A percentile compares a stretch with the other conserved stretches of the same genome.
phyloP scores from a whole-genome alignment of 2,113 vertebrate genomes.

The Cochlearius cochlearius region DNA sequence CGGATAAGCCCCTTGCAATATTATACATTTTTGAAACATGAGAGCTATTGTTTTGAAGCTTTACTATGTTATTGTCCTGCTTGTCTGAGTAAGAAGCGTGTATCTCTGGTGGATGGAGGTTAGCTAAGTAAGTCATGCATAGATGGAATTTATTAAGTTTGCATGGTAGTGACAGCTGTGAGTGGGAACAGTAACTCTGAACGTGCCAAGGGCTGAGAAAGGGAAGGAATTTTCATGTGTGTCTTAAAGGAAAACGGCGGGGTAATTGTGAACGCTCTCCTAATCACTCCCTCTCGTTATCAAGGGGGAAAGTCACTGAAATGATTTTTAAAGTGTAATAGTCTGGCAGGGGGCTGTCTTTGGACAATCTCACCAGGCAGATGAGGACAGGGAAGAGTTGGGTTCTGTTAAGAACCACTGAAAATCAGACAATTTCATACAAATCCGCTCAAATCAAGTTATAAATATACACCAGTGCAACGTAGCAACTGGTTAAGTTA shows the following conservation, averaged over 20 bases:
- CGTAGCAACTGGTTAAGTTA: slow-evolving; percentile 30
- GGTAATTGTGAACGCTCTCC: slow-evolving; percentile 56
- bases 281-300: slow-evolving; percentile 52
- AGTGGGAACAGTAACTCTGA: slow-evolving; percentile 60
- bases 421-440: slow-evolving; percentile 40
- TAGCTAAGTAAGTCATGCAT: slow-evolving; percentile 68
- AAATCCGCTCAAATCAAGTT: slow-evolving; percentile 27
- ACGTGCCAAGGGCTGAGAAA: slow-evolving; percentile 49
- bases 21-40: slow-evolving; percentile 44
- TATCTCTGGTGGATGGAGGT: slow-evolving; percentile 64
- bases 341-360: slow-evolving; percentile 37
- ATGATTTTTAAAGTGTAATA: slow-evolving; percentile 45
- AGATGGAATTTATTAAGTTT: slow-evolving; percentile 72
- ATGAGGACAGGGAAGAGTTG: neutral
- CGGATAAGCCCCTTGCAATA: slow-evolving; percentile 26
- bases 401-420: neutral
- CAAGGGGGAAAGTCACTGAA: slow-evolving; percentile 31
- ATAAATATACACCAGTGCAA: slow-evolving; percentile 16
- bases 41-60: slow-evolving; percentile 68
- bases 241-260: slow-evolving; percentile 45
- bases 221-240: slow-evolving; percentile 47
- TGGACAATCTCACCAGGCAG: slow-evolving; percentile 41
- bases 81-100: slow-evolving; percentile 52
- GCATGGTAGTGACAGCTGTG: slow-evolving; percentile 57
- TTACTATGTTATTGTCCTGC: slow-evolving; percentile 57